phyloP scores from a whole-genome alignment of 64 coral and sea anemone genomes.

The Porites lutea region DNA sequence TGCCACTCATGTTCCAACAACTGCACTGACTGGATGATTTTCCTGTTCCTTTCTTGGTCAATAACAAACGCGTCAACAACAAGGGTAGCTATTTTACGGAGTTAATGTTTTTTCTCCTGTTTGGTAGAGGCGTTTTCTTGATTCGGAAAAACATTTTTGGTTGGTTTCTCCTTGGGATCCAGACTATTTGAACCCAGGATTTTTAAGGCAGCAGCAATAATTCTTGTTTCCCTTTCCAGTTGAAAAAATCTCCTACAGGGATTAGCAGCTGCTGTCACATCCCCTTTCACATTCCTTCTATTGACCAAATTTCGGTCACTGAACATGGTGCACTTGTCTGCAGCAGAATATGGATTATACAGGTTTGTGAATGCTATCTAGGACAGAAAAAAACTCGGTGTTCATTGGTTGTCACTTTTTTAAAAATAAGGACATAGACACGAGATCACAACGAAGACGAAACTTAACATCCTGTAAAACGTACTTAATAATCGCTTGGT shows the following conservation, averaged over 20 bases:
- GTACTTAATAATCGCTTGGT: no score
- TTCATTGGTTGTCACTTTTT: no score
- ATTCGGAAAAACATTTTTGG: slow-evolving; percentile 21
- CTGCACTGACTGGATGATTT: slow-evolving; percentile 40
- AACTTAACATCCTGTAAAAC: no score
- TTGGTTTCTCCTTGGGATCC: slow-evolving; percentile 46
- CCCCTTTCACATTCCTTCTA: slow-evolving; percentile 67
- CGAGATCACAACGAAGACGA: no score
- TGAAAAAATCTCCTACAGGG: slow-evolving; percentile 70
- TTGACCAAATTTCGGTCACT: slow-evolving; percentile 82
- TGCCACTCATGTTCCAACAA: slow-evolving; percentile 45
- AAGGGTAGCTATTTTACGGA: slow-evolving; percentile 60
- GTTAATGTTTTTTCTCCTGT: slow-evolving; percentile 46
- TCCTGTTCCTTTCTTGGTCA: slow-evolving; percentile 60
- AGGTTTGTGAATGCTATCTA: slow-evolving; percentile 70
- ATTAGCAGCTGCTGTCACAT: slow-evolving; percentile 70
- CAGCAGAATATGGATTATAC: slow-evolving; percentile 57
- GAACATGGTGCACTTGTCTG: slow-evolving; percentile 77
- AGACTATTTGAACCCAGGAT: slow-evolving; percentile 34
- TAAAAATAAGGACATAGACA: no score
- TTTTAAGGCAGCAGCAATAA: slow-evolving; percentile 77
- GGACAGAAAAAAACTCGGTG: background rate
- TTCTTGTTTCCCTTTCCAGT: slow-evolving; percentile 48
- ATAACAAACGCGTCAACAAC: slow-evolving; percentile 83
- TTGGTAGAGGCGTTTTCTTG: slow-evolving; percentile 23